phyloP scores from a whole-genome alignment of 2,888 invertebrate species.

The Spatulosminthurus flaviceps region DNA sequence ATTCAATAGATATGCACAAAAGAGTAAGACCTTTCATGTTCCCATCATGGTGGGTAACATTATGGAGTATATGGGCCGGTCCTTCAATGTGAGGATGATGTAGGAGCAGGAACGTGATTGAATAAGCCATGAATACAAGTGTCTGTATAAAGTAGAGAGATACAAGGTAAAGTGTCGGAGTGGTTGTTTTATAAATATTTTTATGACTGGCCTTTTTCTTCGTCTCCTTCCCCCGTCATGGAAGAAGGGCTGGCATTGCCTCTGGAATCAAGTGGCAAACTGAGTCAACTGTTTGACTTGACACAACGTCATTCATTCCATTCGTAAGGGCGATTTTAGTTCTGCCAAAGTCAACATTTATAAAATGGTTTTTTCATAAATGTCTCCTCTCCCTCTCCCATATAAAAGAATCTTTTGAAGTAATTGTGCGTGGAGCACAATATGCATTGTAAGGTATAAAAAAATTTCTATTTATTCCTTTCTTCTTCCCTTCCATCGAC shows the following conservation, averaged over 20 bases:
- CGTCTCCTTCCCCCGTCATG: background rate
- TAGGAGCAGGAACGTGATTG: background rate
- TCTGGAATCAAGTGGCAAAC: conserved; percentile 1
- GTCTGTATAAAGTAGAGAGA: background rate
- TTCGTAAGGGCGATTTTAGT: conserved; percentile 14
- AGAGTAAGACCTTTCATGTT: background rate
- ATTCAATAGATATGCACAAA: conserved; percentile 3
- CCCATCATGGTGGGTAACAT: background rate
- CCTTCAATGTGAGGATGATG: background rate
- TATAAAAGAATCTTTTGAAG: conserved; percentile 7
- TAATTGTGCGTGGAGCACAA: background rate
- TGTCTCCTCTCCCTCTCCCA: background rate
- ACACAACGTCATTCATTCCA: background rate
- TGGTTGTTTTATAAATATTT: conserved; percentile 9
- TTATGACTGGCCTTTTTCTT: background rate
- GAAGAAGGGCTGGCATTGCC: background rate
- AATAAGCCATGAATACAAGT: conserved; percentile 8
- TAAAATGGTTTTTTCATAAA: conserved; percentile 23
- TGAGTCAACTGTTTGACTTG: conserved; percentile 32
- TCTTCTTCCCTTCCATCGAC: background rate
- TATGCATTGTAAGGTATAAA: background rate
- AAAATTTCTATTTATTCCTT: conserved; percentile 6
- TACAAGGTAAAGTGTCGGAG: background rate
- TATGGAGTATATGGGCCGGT: too few relatives aligned
- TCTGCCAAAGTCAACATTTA: conserved; percentile 39